A percentile compares a stretch with the other conserved stretches of the same genome.
phyloP scores from a whole-genome alignment of 2,888 invertebrate genomes.

The Carabus problematicus region DNA sequence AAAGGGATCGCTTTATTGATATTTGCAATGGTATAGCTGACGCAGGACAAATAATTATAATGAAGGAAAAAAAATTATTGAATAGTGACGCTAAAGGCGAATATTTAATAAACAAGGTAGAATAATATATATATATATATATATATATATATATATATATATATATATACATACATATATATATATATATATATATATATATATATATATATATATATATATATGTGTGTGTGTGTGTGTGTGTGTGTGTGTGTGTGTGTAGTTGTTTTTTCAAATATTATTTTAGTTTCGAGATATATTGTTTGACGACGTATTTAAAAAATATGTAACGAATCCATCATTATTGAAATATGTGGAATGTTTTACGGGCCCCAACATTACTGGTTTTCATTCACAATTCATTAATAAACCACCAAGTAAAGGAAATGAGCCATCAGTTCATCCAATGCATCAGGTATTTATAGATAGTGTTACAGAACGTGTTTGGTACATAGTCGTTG shows the following conservation, averaged over 20 bases:
- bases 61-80: slow-evolving; percentile 73
- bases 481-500: not conserved
- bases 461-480: no score
- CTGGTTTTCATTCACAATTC: slow-evolving; percentile 84
- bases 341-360: slow-evolving; percentile 74
- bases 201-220: no score
- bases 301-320: slow-evolving; percentile 74
- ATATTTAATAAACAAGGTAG: slow-evolving; percentile 72
- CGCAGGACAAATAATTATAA: slow-evolving; percentile 66
- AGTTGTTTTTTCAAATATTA: not conserved
- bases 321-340: slow-evolving; percentile 69
- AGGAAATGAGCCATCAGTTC: slow-evolving; percentile 66
- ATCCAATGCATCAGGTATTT: slow-evolving; percentile 73
- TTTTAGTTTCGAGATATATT: slow-evolving; percentile 75
- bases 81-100: slow-evolving; percentile 69
- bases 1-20: slow-evolving; percentile 74
- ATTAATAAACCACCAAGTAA: slow-evolving; percentile 89
- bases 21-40: slow-evolving; percentile 69
- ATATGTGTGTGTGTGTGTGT: no score
- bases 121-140: no score
- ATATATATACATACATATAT: no score
- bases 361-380: slow-evolving; percentile 76
- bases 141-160: no score
- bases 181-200: no score
- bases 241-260: no score